Evolutionary conservation across 2,888 invertebrate species (phyloP).

Genomic region (Sinopyrophorus schimmeli): DNA sequence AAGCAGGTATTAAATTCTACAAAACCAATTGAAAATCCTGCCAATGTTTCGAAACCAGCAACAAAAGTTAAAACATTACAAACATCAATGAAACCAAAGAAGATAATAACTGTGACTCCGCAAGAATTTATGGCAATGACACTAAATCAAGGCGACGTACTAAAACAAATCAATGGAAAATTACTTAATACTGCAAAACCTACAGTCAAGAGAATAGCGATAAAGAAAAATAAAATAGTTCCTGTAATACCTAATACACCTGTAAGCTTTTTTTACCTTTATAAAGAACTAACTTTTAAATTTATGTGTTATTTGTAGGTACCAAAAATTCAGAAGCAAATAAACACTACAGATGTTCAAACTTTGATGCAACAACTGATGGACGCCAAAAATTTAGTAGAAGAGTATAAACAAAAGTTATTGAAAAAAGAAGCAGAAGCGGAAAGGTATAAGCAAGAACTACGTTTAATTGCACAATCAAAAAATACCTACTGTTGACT

Average conservation of each 20-base stretch:
- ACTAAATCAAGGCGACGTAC: conserved; percentile 31
- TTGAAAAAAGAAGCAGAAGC: conserved; percentile 49
- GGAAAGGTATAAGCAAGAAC: conserved; percentile 49
- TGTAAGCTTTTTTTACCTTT: conserved; percentile 25
- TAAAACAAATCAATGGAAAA: conserved; percentile 43
- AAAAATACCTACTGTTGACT: conserved; percentile 32
- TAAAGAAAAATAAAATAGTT: conserved; percentile 50
- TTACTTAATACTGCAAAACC: conserved; percentile 33
- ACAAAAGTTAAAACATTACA: conserved; percentile 44
- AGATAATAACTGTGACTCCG: conserved; percentile 59
- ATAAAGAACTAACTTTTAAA: not conserved
- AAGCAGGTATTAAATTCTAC: conserved; percentile 71
- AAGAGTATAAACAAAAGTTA: conserved; percentile 50
- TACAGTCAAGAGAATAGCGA: conserved; percentile 47
- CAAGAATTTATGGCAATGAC: conserved; percentile 58
- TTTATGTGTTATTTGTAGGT: conserved; percentile 12
- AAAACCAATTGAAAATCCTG: conserved; percentile 50
- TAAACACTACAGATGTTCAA: conserved; percentile 40
- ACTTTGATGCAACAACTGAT: conserved; percentile 46
- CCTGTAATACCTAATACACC: conserved; percentile 41
- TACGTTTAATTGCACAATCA: conserved; percentile 47
- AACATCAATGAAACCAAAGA: conserved; percentile 43
- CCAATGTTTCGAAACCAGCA: conserved; percentile 27
- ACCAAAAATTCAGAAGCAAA: conserved; percentile 26
- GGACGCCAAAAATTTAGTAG: conserved; percentile 49